Evolutionary conservation across 2,888 invertebrate genomes (phyloP), one percentile per base, ranked within the genome.

Genomic region (Dorcus parallelipipedus): DNA sequence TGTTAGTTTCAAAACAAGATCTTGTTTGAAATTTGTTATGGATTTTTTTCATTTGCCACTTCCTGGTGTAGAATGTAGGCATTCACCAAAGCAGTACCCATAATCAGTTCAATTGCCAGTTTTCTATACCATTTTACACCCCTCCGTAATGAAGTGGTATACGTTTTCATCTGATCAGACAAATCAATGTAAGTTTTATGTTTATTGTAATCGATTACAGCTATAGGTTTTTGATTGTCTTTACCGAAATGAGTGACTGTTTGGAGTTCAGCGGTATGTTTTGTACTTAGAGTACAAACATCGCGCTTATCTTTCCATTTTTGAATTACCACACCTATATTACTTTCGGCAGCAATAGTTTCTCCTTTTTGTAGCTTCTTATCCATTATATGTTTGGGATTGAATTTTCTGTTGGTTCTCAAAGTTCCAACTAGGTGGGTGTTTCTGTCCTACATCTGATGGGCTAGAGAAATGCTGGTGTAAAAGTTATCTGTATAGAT

Each of bases 61-160:
- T 62, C 49, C 52, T 64, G 58, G 50, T 67, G 53, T 33, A 66
- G 45, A 52, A 61, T 59, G 43, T 56, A 51, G 3, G 55, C 40
- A 59, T 61, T 61, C 42, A 61, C 61, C 7, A 60, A 9, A 7
- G 55, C 50, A 45, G 56, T 49, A 17, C 50, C 61, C 23, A 51
- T 39, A 10, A 61, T 38, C 9, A 60, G 45, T 51, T 60, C 55
- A 38, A 60, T 55, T 8, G 61, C 55, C 17, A 61, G 50, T 42
- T 58, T 60, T 10, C 54, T 38, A 38, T 58, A 59, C 58, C 60
- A 60, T 33, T 60, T 60, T 23, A 58, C 49, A 3, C 54, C 59
- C 60, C 63, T 67, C 43, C 69, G 55, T 26, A 70, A 60, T 47
- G 68, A 63, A 40, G 67, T 63, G 43, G 59, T 56, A 49, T 67